Evolutionary conservation across 2,113 vertebrate species (phyloP).

Genomic region (Setophaga coronata): DNA sequence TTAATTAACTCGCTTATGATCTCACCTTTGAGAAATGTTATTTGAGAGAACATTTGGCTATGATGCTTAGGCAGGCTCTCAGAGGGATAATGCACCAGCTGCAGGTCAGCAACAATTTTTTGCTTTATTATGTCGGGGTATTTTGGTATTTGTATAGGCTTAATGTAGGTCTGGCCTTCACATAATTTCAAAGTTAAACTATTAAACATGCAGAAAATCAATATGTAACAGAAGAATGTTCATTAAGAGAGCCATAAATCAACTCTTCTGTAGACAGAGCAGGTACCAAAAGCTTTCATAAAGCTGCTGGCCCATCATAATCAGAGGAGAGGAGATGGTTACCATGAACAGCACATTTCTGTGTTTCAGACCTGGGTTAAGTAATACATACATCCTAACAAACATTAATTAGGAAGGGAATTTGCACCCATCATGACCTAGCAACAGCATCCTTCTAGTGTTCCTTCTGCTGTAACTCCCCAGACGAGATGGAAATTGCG

Average conservation of each 20-base stretch:
- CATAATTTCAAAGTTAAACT: conserved; percentile 12
- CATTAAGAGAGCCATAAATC: conserved; percentile 1
- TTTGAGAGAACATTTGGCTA: neutral
- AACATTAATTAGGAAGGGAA: neutral
- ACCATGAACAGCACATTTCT: neutral
- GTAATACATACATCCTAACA: fast-evolving
- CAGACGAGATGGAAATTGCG: neutral
- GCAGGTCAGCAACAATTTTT: conserved; percentile 6
- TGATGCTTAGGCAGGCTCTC: neutral
- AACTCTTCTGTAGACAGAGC: neutral
- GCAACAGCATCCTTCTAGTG: neutral
- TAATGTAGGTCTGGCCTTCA: neutral
- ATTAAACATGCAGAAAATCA: conserved; percentile 35
- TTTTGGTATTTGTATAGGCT: neutral
- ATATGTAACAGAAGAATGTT: neutral
- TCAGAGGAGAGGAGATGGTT: neutral
- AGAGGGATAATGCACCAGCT: neutral
- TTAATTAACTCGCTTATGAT: conserved; percentile 35
- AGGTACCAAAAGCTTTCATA: neutral
- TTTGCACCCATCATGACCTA: neutral
- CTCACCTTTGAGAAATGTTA: conserved; percentile 37
- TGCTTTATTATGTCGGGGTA: neutral
- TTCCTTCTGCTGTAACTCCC: neutral
- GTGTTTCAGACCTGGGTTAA: neutral
- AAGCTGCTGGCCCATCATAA: neutral